A percentile compares a stretch with the other conserved stretches of the same genome.
Conservation (phyloP, 2,797 vertebrate genomes). For the Pseudochromis fuscus region DNA sequence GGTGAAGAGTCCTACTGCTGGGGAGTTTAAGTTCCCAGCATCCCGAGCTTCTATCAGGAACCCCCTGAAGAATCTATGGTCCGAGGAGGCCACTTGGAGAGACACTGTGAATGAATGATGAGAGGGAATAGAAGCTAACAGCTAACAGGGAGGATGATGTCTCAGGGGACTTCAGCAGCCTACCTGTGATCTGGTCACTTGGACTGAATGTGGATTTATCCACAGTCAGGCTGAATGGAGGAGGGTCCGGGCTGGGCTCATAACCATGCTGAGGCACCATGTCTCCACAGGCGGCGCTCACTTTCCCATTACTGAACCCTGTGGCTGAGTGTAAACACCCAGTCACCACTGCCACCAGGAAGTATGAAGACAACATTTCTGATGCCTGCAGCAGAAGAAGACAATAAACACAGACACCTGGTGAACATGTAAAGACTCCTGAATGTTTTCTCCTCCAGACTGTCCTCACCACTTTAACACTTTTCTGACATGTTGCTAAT, state of each 20-base stretch:
- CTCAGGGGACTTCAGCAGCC: background rate
- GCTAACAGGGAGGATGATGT: background rate
- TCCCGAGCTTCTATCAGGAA: constrained; percentile 89
- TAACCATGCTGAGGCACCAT: constrained; percentile 86
- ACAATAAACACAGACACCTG: too few relatives aligned
- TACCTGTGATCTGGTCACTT: constrained; percentile 87
- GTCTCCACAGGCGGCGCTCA: constrained; percentile 79
- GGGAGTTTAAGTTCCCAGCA: constrained; percentile 60
- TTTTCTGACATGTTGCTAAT: too few relatives aligned
- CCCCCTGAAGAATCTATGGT: constrained; percentile 80
- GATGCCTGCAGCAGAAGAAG: constrained; percentile 71
- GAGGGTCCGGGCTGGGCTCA: constrained; percentile 64
- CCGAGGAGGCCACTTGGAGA: constrained; percentile 73
- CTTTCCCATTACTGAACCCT: constrained; percentile 82
- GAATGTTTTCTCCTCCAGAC: too few relatives aligned
- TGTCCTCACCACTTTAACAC: too few relatives aligned
- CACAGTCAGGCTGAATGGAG: constrained; percentile 79
- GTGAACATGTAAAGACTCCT: too few relatives aligned
- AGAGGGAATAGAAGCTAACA: too few relatives aligned
- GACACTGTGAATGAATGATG: constrained; percentile 76
- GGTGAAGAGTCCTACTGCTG: constrained; percentile 84
- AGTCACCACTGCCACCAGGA: constrained; percentile 53
- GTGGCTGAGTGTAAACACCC: constrained; percentile 44
- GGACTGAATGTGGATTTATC: constrained; percentile 81
- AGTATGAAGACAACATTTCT: constrained; percentile 23